phyloP scores from a whole-genome alignment of 2,113 vertebrate genomes.

The Microtus montanus region DNA sequence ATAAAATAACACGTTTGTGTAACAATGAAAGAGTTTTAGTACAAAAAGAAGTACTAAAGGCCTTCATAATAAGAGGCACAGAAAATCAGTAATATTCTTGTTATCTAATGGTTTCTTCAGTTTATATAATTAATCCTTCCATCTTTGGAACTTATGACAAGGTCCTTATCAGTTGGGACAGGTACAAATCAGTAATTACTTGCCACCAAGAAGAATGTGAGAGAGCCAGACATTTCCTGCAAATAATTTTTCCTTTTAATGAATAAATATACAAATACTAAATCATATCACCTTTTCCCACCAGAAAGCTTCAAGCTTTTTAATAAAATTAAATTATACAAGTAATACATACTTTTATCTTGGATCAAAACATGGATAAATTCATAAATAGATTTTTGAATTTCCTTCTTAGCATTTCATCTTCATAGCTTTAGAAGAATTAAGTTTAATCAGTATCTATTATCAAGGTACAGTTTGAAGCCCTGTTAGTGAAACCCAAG shows the following conservation, averaged over 20 bases:
- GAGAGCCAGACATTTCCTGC: constrained; percentile 44
- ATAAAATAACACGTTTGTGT: not conserved
- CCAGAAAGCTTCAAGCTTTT: constrained; percentile 49
- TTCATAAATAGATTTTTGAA: constrained; percentile 27
- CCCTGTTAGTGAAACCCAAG: not conserved
- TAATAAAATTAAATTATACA: constrained; percentile 59
- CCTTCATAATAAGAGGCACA: constrained; percentile 1
- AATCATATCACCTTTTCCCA: constrained; percentile 53
- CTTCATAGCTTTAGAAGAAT: constrained; percentile 47
- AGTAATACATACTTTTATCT: constrained; percentile 53
- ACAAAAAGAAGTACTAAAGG: constrained; percentile 27
- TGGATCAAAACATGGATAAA: constrained; percentile 56
- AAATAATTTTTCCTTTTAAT: constrained; percentile 64
- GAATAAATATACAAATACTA: constrained; percentile 51
- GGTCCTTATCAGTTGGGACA: constrained; percentile 48
- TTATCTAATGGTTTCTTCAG: not conserved
- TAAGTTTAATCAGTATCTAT: constrained; percentile 40
- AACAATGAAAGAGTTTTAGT: constrained; percentile 39
- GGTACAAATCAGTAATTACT: constrained; percentile 52
- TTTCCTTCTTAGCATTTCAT: constrained; percentile 41
- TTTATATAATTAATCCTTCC: constrained; percentile 46
- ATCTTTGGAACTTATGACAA: constrained; percentile 27
- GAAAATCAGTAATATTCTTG: constrained; percentile 33
- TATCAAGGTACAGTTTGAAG: constrained; percentile 34
- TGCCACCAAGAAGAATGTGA: constrained; percentile 45